These are phyloP conservation scores for Drosophila algonquin DNA, from an alignment of 2,888 invertebrate genomes.

Conservation along the genomic window DNA sequence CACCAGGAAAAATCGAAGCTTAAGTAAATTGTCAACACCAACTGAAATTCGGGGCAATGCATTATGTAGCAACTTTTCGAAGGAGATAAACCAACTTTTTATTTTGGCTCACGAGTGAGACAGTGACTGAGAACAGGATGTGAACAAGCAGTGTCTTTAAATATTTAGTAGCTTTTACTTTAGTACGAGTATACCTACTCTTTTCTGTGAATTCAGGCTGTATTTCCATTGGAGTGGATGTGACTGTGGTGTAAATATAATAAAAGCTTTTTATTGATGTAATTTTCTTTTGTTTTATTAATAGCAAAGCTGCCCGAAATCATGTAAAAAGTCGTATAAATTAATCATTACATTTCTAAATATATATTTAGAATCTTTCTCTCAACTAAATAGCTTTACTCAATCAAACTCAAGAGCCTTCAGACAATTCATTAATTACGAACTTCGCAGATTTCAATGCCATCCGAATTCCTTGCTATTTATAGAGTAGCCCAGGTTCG, in stretches of 20 bases:
- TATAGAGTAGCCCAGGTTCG: background rate
- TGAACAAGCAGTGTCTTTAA: background rate
- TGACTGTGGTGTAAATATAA: background rate
- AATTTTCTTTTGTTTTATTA: no score
- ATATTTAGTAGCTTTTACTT: background rate
- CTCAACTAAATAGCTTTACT: no score
- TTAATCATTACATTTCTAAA: no score
- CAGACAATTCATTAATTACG: background rate
- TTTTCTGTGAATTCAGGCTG: background rate
- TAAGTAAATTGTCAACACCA: conserved; percentile 27
- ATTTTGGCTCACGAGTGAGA: background rate
- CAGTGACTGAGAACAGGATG: conserved; percentile 2
- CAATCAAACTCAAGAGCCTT: background rate
- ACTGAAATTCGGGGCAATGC: background rate
- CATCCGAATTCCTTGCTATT: background rate
- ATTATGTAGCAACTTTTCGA: background rate
- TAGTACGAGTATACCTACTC: background rate
- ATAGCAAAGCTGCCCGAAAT: no score
- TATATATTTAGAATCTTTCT: no score
- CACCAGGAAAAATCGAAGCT: conserved; percentile 8
- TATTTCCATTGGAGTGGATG: background rate
- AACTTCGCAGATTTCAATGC: background rate
- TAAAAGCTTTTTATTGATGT: background rate
- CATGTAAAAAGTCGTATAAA: no score
- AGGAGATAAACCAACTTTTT: background rate